A percentile compares a stretch with the other conserved stretches of the same genome.
Conservation (phyloP, 1,140 invertebrate genomes). For the Leguminivora glycinivorella region DNA sequence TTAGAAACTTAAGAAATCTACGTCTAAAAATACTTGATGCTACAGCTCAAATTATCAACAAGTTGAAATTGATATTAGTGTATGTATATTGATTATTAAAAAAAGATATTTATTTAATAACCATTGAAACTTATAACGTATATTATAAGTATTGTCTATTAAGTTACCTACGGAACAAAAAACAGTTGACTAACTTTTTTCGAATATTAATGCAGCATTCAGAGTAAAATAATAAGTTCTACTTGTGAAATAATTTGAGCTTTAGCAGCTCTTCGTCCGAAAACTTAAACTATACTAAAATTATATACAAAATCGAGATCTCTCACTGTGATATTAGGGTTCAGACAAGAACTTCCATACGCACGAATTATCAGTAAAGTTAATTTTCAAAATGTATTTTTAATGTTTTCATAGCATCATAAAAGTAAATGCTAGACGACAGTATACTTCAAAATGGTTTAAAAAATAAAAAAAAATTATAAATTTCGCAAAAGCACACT, state of each 20-base stretch:
- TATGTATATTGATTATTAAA: too few species aligned
- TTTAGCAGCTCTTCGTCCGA: not conserved
- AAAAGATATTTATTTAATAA: too few species aligned
- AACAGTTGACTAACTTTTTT: not conserved
- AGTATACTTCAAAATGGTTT: too few species aligned
- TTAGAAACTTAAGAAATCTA: not conserved
- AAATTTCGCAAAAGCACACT: too few species aligned
- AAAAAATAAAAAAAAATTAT: too few species aligned
- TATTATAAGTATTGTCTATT: not conserved
- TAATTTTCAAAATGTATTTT: too few species aligned
- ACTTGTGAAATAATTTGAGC: not conserved
- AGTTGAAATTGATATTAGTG: too few species aligned
- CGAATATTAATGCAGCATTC: too few species aligned
- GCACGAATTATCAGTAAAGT: not conserved
- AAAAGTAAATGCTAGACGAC: too few species aligned
- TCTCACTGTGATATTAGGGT: not conserved
- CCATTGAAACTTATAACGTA: too few species aligned
- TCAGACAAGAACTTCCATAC: not conserved
- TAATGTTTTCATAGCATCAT: too few species aligned
- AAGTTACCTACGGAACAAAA: not conserved
- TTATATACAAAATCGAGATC: slow-evolving; percentile 7
- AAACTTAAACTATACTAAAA: slow-evolving; percentile 1
- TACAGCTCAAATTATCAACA: not conserved
- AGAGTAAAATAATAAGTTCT: not conserved
- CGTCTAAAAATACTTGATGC: not conserved